phyloP scores from a whole-genome alignment of 2,888 invertebrate species.

The Dryocosmus kuriphilus region DNA sequence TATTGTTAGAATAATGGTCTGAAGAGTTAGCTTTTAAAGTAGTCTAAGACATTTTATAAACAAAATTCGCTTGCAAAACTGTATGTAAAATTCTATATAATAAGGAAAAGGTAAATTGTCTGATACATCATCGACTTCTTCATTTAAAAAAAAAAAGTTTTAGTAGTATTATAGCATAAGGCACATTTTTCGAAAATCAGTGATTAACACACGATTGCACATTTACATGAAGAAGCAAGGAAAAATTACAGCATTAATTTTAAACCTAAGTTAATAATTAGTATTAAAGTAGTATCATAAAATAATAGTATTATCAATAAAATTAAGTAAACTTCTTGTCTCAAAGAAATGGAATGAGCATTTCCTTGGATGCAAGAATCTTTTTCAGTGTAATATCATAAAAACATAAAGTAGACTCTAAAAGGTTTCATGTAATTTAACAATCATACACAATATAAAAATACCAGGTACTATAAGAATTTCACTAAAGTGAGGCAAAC shows the following conservation, averaged over 20 bases:
- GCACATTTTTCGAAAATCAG: slow-evolving; percentile 1
- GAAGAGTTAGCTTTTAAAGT: not conserved
- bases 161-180: slow-evolving; percentile 26
- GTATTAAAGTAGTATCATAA: not conserved
- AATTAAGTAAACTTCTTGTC: no score
- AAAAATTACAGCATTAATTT: not conserved
- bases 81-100: slow-evolving; percentile 19
- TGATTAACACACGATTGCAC: slow-evolving; percentile 9
- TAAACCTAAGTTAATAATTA: not conserved
- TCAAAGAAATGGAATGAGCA: no score
- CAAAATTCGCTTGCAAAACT: slow-evolving; percentile 32
- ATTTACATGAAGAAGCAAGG: slow-evolving; percentile 6
- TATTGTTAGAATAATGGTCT: not conserved
- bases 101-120: not conserved
- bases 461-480: no score
- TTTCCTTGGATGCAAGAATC: no score
- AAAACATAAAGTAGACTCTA: no score
- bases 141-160: not conserved
- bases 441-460: no score
- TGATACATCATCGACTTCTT: not conserved
- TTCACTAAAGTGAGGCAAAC: no score
- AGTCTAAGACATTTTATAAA: not conserved
- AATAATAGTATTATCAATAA: no score
- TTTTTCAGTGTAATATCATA: no score
- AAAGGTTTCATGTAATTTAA: no score